phyloP scores from a whole-genome alignment of 2,888 invertebrate genomes.

The Andrena camellia region DNA sequence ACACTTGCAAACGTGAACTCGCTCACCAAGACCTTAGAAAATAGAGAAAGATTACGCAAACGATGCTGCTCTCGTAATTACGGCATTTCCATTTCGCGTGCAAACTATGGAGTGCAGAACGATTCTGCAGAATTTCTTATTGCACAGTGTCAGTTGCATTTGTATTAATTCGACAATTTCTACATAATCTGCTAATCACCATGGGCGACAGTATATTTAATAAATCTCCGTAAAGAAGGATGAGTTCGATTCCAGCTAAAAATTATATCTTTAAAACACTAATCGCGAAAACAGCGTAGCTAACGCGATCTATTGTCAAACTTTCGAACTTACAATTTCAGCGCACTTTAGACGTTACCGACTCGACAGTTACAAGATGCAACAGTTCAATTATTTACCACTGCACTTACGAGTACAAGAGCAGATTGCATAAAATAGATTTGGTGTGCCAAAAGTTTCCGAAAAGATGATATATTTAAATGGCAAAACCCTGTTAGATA shows the following conservation, averaged over 20 bases:
- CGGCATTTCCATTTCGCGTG: not conserved
- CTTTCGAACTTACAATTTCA: conserved; percentile 15
- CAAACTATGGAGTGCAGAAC: not conserved
- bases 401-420: not conserved
- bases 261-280: not conserved
- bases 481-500: not conserved
- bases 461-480: not conserved
- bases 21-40: conserved; percentile 37
- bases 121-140: conserved; percentile 3
- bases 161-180: not conserved
- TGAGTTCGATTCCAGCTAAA: not conserved
- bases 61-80: conserved; percentile 16
- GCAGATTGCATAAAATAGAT: not conserved
- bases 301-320: conserved; percentile 54
- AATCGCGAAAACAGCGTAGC: not conserved
- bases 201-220: not conserved
- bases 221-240: too few relatives aligned
- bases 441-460: not conserved
- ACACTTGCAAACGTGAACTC: conserved; percentile 39
- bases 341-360: conserved; percentile 31
- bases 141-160: not conserved
- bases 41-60: conserved; percentile 37
- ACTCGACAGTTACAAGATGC: conserved; percentile 16
- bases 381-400: conserved; percentile 21
- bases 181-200: not conserved